These are phyloP conservation scores for Cinclus cinclus DNA, from an alignment of 2,113 vertebrate species.

Conservation along the genomic window DNA sequence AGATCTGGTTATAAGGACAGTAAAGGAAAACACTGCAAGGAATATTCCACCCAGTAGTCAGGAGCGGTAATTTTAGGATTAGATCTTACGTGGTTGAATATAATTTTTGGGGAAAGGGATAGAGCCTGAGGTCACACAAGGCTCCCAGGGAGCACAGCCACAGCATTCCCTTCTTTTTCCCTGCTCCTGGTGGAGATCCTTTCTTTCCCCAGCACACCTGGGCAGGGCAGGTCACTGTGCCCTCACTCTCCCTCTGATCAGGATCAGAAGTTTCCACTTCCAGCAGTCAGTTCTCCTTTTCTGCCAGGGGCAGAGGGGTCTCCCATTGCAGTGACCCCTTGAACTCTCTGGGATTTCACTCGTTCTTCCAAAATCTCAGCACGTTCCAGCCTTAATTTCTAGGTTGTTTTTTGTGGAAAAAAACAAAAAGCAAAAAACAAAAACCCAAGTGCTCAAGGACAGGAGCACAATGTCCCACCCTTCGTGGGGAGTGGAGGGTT, in stretches of 20 bases:
- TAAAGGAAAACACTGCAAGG: background rate
- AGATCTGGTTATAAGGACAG: background rate
- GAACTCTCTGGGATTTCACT: background rate
- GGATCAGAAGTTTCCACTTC: background rate
- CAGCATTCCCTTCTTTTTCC: background rate
- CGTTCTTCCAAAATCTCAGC: background rate
- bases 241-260: background rate
- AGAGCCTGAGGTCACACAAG: rapidly evolving
- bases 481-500: rapidly evolving
- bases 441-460: background rate
- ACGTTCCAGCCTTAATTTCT: background rate
- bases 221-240: background rate
- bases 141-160: background rate
- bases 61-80: background rate
- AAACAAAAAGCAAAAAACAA: too few species aligned
- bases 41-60: background rate
- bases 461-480: rapidly evolving
- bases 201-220: background rate
- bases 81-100: background rate
- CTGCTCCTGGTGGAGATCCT: background rate
- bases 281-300: background rate
- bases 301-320: background rate
- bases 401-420: background rate
- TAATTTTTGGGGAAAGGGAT: rapidly evolving
- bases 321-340: background rate